These are phyloP conservation scores for Cephalopholis sonnerati DNA, from an alignment of 2,113 vertebrate species.

Conservation along the genomic window DNA sequence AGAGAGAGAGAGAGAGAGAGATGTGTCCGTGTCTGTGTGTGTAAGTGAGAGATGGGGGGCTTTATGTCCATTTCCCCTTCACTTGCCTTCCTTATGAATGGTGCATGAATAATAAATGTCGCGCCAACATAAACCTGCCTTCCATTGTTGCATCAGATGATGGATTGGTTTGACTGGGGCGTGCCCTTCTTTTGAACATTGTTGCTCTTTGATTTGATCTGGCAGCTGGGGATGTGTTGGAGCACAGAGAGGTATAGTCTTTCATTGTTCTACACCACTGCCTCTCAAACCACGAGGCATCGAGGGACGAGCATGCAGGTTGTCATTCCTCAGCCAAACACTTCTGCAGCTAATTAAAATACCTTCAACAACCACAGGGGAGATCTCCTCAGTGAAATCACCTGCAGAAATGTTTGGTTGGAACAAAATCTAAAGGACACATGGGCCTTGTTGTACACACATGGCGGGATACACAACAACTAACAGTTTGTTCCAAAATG, in stretches of 20 bases:
- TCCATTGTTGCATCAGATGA: constrained; percentile 58
- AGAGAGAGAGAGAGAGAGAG: background rate
- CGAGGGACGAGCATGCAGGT: constrained; percentile 21
- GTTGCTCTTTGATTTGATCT: constrained; percentile 64
- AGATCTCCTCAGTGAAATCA: constrained; percentile 34
- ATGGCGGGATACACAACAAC: background rate
- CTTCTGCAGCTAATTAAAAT: constrained; percentile 53
- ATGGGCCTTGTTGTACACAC: constrained; percentile 16
- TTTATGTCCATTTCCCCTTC: constrained; percentile 47
- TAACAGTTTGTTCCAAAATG: constrained; percentile 4
- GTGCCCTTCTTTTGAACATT: constrained; percentile 59
- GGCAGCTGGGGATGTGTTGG: constrained; percentile 60
- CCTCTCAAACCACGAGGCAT: constrained; percentile 31
- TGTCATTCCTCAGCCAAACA: constrained; percentile 52
- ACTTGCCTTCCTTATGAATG: constrained; percentile 47
- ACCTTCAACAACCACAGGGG: constrained; percentile 23
- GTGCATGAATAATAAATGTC: constrained; percentile 72
- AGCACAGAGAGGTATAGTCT: constrained; percentile 40
- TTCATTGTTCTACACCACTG: constrained; percentile 50
- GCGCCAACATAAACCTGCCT: constrained; percentile 58
- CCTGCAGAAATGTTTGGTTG: constrained; percentile 37
- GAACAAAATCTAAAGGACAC: constrained; percentile 23
- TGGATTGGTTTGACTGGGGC: constrained; percentile 60
- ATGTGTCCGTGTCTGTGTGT: constrained; percentile 7
- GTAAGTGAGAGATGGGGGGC: background rate